A percentile compares a stretch with the other conserved stretches of the same genome.
phyloP scores from a whole-genome alignment of 2,113 vertebrate genomes.

The mouse (Mus musculus) region DNA sequence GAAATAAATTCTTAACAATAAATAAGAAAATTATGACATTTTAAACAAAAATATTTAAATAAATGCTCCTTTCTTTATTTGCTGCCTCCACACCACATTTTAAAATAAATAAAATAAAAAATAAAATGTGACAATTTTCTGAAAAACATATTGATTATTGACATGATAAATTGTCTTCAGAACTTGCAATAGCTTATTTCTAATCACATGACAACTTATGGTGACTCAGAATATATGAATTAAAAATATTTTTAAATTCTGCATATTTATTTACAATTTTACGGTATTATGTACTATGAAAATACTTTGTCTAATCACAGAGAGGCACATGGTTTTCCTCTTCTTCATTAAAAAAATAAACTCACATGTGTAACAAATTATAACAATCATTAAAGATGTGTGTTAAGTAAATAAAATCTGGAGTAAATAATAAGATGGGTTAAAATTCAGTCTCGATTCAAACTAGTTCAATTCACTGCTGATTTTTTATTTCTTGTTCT shows the following conservation, averaged over 20 bases:
- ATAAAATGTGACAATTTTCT: neutral
- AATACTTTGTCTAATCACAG: slow-evolving; percentile 20
- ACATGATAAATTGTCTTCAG: slow-evolving; percentile 11
- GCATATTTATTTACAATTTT: neutral
- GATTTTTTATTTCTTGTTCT: slow-evolving; percentile 43
- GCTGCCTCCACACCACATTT: neutral
- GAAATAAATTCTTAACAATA: neutral
- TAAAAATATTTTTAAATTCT: slow-evolving; percentile 12
- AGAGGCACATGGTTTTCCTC: neutral
- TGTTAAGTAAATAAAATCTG: slow-evolving; percentile 44
- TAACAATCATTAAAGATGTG: neutral
- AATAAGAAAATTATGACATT: neutral
- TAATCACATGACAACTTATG: neutral
- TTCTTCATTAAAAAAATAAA: slow-evolving; percentile 44
- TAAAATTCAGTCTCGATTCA: slow-evolving; percentile 45
- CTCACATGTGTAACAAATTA: neutral
- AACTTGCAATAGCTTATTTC: neutral
- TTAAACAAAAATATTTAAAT: neutral
- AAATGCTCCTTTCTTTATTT: neutral
- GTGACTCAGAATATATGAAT: neutral
- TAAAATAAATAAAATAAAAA: neutral
- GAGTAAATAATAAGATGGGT: neutral
- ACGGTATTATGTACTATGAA: neutral
- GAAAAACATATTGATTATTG: slow-evolving; percentile 44
- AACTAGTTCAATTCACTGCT: neutral